Base-by-base conservation (phyloP, 1,140 invertebrate genomes). In the Pseudomyrmex cubaensis region DNA sequence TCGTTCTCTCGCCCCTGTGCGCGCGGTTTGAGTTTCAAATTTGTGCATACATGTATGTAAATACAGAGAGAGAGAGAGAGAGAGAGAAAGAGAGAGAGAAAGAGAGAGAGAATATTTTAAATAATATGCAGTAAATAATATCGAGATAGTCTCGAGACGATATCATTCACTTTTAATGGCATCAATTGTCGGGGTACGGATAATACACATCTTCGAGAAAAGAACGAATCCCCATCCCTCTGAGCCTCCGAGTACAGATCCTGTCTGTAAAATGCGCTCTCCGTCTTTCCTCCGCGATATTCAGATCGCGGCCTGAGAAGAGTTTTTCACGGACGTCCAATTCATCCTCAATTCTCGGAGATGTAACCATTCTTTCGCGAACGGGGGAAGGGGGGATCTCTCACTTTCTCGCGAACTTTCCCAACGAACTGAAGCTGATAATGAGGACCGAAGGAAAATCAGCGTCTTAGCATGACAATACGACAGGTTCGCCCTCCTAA, bases 381-480 rank as follows among this genome's bases (percentile, higher is more conserved):
- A 35, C 35, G 35, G 35, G 5, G 35, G 44, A 20, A 15, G 70
- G 44, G 20, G 70, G n/a, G 44, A 70, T 59, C 54, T 72, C 66
- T 57, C 76, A 35, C 66, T 80, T 80, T 59, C 66, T 80, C 76
- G 50, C 76, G 20, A 70, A 70, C 66, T 70, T 80, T 54, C 17
- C 20, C n/a, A n/a, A 44, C 35, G 86, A 87, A 66, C 70, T 75
- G 72, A 88, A 74, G 73, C 66, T 57, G 66, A 82, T 88, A 88
- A 88, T 88, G 80, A 82, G 76, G 73, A 64, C 64, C 82, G 67
- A 80, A 89, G 75, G 85, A 87, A 91, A 88, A 90, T 91, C 89
- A 88, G 83, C 90, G 90, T 83, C 84, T 87, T 90, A 85, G 88
- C 88, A 89, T 90, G 91, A 92, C 90, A 87, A 90, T 90, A 89